Percentiles rank a stretch among this genome's conserved stretches.
These are phyloP conservation scores for Sarotherodon lohbergeri DNA, from an alignment of 2,113 vertebrate genomes.

Conservation along the genomic window DNA sequence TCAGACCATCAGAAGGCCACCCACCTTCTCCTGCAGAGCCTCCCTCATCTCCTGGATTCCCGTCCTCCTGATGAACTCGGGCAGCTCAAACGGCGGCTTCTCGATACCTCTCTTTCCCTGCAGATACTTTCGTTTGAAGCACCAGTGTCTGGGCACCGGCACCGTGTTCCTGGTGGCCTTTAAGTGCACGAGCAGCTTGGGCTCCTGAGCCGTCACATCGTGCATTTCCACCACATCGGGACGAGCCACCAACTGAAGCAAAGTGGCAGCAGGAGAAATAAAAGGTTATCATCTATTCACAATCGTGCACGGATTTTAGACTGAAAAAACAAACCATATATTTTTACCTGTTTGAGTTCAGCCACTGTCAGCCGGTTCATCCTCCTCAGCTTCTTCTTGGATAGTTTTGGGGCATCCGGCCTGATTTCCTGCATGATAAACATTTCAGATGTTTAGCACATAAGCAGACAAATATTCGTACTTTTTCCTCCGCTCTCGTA, in stretches of 20 bases:
- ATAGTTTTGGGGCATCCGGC: conserved; percentile 83
- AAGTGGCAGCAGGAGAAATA: not conserved
- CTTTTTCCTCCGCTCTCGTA: rapidly evolving
- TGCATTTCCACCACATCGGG: conserved; percentile 96
- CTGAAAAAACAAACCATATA: not conserved
- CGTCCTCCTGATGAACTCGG: conserved; percentile 89
- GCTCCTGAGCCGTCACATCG: conserved; percentile 89
- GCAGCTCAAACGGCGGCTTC: conserved; percentile 90
- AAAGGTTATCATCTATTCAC: not conserved
- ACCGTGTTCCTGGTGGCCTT: conserved; percentile 92
- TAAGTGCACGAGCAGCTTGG: conserved; percentile 88
- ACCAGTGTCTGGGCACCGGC: conserved; percentile 83
- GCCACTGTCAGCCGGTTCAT: conserved; percentile 94
- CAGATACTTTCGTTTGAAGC: conserved; percentile 78
- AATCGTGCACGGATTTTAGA: not conserved
- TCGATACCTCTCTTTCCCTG: conserved; percentile 94
- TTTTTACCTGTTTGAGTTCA: conserved; percentile 89
- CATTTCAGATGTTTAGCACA: not conserved
- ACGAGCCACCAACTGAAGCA: conserved; percentile 81
- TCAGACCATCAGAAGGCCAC: not conserved
- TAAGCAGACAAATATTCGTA: not conserved
- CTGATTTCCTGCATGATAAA: conserved; percentile 73
- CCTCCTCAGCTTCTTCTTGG: conserved; percentile 92
- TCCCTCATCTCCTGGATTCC: conserved; percentile 97
- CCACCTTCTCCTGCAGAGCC: conserved; percentile 90